phyloP scores from a whole-genome alignment of 2,113 vertebrate species.

The Todiramphus saurophagus region DNA sequence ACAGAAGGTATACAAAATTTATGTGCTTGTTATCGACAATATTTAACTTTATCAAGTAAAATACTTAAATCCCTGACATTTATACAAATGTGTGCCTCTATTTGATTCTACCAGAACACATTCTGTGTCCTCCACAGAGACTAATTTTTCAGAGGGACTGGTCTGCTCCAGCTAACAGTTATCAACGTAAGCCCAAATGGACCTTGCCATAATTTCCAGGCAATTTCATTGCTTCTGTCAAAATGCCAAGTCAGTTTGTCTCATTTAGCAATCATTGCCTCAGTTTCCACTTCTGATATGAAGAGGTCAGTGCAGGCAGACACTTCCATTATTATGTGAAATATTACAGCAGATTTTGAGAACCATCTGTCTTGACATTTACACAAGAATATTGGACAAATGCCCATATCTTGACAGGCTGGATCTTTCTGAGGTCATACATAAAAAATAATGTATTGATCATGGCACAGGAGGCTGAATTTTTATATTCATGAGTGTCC shows the following conservation, averaged over 20 bases:
- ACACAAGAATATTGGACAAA: constrained; percentile 41
- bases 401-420: background rate
- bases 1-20: background rate
- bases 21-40: background rate
- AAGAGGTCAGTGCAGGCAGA: constrained; percentile 2
- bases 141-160: background rate
- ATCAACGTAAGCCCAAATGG: background rate
- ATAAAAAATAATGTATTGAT: constrained; percentile 52
- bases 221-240: background rate
- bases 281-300: background rate
- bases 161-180: background rate
- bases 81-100: background rate
- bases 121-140: background rate
- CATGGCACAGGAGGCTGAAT: background rate
- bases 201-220: background rate
- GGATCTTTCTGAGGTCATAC: background rate
- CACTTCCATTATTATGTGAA: background rate
- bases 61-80: background rate
- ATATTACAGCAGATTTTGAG: constrained; percentile 21
- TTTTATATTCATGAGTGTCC: constrained; percentile 44
- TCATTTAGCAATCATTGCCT: background rate
- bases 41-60: background rate
- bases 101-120: background rate
- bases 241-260: background rate
- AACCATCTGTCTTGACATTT: constrained; percentile 42